Evolutionary conservation across 2,797 vertebrate genomes (phyloP).

Genomic region (Hypotaenidia philippensis): DNA sequence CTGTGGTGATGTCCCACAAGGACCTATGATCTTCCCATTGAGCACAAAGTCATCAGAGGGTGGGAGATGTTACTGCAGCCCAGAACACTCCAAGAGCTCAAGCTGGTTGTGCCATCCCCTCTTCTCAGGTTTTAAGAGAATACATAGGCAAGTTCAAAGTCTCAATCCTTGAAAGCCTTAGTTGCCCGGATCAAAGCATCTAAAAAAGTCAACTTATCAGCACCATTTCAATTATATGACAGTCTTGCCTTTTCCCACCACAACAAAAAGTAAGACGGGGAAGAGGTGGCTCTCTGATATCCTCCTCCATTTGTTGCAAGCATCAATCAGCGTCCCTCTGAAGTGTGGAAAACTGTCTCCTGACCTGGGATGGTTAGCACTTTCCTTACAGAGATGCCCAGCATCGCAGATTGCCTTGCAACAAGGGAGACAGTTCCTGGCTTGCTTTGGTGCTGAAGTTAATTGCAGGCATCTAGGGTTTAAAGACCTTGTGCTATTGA

Average conservation of each 20-base stretch:
- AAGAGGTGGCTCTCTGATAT: not conserved
- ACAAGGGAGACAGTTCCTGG: constrained; percentile 1
- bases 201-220: not conserved
- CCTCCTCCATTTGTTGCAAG: not conserved
- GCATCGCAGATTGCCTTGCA: not conserved
- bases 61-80: not conserved
- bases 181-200: not conserved
- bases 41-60: not conserved
- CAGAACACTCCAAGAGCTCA: not conserved
- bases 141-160: not conserved
- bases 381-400: not conserved
- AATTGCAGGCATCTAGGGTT: constrained; percentile 55
- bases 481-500: constrained; percentile 46
- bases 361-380: not conserved
- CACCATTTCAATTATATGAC: not conserved
- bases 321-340: not conserved
- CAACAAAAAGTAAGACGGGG: not conserved
- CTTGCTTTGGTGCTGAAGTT: constrained; percentile 31
- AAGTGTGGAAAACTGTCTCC: not conserved
- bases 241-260: not conserved
- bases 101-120: not conserved
- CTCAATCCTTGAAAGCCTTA: not conserved
- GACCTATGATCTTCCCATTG: not conserved
- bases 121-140: not conserved
- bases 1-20: not conserved